phyloP scores from a whole-genome alignment of 2,888 invertebrate genomes.

The Endotricha flammealis region DNA sequence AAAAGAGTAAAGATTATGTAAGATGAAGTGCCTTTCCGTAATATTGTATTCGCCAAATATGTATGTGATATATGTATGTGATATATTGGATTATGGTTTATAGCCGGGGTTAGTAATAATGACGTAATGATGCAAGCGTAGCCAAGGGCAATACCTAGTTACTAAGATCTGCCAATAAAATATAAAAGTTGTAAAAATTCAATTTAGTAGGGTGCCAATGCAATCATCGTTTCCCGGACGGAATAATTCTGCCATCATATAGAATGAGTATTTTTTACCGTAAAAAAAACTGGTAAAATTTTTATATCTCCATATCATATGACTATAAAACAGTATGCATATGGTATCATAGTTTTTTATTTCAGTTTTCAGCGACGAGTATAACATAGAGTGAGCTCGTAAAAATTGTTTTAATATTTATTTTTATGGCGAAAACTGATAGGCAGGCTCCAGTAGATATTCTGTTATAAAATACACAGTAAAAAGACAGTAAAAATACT shows the following conservation, averaged over 20 bases:
- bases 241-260: conserved; percentile 1
- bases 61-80: no score
- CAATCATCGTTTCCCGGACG: not conserved
- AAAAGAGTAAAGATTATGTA: no score
- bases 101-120: no score
- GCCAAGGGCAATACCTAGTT: no score
- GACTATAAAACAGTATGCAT: conserved; percentile 6
- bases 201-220: conserved; percentile 7
- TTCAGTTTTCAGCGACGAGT: conserved; percentile 5
- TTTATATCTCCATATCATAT: conserved; percentile 5
- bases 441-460: not conserved
- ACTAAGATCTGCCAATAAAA: no score
- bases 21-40: no score
- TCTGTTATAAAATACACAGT: not conserved
- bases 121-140: no score
- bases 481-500: no score
- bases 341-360: not conserved
- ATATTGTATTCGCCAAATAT: no score
- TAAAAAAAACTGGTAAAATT: conserved; percentile 7
- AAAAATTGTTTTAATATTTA: conserved; percentile 9
- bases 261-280: conserved; percentile 1
- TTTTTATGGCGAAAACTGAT: conserved; percentile 5
- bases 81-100: no score
- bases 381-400: not conserved
- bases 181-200: conserved; percentile 5